Conservation (phyloP, 1,140 invertebrate genomes). For the Mamestra configurata region DNA sequence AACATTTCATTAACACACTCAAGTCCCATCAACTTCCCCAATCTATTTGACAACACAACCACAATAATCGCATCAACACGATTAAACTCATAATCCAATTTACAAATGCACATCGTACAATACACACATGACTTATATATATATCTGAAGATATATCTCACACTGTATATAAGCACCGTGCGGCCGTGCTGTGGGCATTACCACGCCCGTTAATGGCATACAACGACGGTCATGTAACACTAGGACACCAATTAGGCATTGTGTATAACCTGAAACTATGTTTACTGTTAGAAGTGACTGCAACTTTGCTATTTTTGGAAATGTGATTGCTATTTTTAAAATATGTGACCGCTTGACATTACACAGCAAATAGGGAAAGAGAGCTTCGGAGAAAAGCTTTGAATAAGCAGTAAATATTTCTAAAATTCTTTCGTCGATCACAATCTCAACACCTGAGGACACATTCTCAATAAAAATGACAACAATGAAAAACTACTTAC, state of each 20-base stretch:
- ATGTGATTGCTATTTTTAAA: too few relatives aligned
- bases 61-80: background rate
- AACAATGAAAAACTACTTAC: constrained; percentile 4
- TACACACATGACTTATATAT: constrained; percentile 33
- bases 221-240: constrained; percentile 46
- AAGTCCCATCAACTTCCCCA: background rate
- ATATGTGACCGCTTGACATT: too few relatives aligned
- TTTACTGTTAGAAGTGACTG: background rate
- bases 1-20: too few relatives aligned
- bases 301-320: background rate
- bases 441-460: background rate
- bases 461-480: background rate
- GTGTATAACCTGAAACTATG: constrained; percentile 36
- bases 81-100: constrained; percentile 44
- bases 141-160: constrained; percentile 3
- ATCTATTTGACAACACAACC: background rate
- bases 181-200: constrained; percentile 53
- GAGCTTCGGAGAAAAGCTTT: too few relatives aligned
- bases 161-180: background rate
- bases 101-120: constrained; percentile 37
- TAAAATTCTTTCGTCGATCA: background rate
- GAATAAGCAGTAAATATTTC: too few relatives aligned
- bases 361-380: too few relatives aligned
- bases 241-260: constrained; percentile 45
- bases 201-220: constrained; percentile 60